Evolutionary conservation across 2,888 invertebrate species (phyloP), one percentile per base, ranked within the genome.

Genomic region (Monoplex corrugatus): DNA sequence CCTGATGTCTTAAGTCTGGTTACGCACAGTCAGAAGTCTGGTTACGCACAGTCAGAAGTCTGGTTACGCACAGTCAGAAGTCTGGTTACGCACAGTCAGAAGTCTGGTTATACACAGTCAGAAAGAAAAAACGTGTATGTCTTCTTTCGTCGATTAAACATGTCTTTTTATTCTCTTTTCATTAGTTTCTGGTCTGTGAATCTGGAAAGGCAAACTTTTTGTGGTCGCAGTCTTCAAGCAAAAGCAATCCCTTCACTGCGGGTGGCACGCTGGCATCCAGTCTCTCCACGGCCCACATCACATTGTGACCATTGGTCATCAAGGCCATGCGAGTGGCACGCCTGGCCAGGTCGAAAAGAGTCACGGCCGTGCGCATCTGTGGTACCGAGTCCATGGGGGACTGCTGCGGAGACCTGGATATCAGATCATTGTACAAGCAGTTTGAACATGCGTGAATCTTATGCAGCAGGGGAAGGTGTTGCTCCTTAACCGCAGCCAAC

Each of bases 291-390:
- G 91, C 91, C 91, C 91, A 91, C 40, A 89, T 38, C n/a, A 91
- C 91, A 72, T 89, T 91, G 57, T 75, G 87, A 28, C 91, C 91
- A 5, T 89, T 89, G 32, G 72, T 72, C 91, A 91, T 91, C 57
- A 91, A 35, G 0, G 89, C 68, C 32, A 45, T 43, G 2, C 91
- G 87, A 0, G 75, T 89, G 23, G 84, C 78, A 19, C 89, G 83
- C 40, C 91, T 84, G 6, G 91, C 89, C 68, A 89, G 89, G 72
- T 89, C 89, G 2, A 89, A 68, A 19, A 91, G 45, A 10, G 78
- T 87, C 45, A 87, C 45, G 38, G 87, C 72, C 19, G 10, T 13
- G 38, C 87, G 86, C 35, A 44, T 63, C 10, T 35, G 78, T 0
- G 57, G 38, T 32, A 32, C 8, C 83, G n/a, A 50, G 63, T 45